Evolutionary conservation across 30 jellyfish, hydroid and myxozoan genomes (phyloP), one percentile per base, ranked within the genome.

Genomic region (Rhopilema esculentum): DNA sequence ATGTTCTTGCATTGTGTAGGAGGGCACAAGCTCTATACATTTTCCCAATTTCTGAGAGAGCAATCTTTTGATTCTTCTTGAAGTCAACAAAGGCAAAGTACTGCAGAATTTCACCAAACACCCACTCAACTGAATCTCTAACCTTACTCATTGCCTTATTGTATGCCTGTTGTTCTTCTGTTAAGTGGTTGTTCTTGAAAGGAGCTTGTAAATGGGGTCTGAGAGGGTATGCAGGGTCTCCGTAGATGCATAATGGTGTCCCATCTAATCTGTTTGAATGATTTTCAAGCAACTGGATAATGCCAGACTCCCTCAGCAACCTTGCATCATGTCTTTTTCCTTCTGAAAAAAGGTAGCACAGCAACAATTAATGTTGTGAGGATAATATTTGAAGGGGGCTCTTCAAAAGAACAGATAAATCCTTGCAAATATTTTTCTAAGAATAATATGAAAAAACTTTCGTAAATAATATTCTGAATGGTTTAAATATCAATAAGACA

Each of bases 181-280:
- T 52, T 26, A 75, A 70, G 51, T 85, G 32, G 88, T 62, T 85
- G 66, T 85, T 80, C 52, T 74, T 79, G 64, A 28, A 88, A 8
- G 57, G 57, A 40, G 57, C 57, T 40, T 40, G 57, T 40, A 40
- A 40, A 40, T 40, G 57, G 57, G 57, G 57, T 12, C 95, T 62
- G 62, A 52, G 77, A 22, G 95, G 82, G 75, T 86, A 75, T 15
- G 90, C 95, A 7, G 89, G 89, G 84, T 86, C 95, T 24, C 96
- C 91, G 79, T 87, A 87, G 50, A 87, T 76, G 75, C 91, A 87
- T 25, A 87, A 31, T 9, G 79, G 80, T 33, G 53, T 31, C 49
- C 96, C 91, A 76, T 66, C 79, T 1, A 67, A 27, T 8, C 86
- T 23, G 85, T 72, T 72, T n/a, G 86, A 72, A 71, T 66, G 78